Base-by-base conservation (phyloP, 2,797 vertebrate species). In the Moxostoma hubbsi region DNA sequence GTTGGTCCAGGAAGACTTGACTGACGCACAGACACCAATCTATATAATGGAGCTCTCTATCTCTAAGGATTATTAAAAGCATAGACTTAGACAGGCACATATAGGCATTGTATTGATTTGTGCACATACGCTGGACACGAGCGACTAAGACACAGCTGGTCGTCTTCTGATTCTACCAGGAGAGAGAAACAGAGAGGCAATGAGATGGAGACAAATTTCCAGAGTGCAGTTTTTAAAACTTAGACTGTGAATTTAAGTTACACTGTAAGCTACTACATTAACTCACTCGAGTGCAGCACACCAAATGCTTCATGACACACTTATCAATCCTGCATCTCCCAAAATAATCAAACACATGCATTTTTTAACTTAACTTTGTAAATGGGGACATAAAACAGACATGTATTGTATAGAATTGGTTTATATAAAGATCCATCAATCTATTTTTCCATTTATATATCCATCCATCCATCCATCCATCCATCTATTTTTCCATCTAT, bases 221-320 rank as follows among this genome's bases (percentile, higher is more conserved):
- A 63, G 54, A 46, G 43, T 9, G 69, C 45, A n/a, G 63, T 53
- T 53, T 64, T 24, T 57, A 57, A 63, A 49, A 58, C 67, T 55
- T 78, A 73, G 49, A 69, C 49, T 55, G 63, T 46, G 64, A 50
- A 54, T 79, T 82, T 6, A 74, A 13, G 12, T n/a, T 72, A 43
- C 15, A 58, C 69, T 61, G 9, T 54, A 78, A 9, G 16, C n/a
- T 62, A 54, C 57, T n/a, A 24, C 18, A 68, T 82, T 13, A 54
- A 86, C 68, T 79, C 81, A 13, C 63, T 78, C 68, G 66, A 73
- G 57, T 18, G 77, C 67, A 80, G 78, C 71, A 74, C 70, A 63
- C 89, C 88, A 89, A 88, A 89, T 90, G 89, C 54, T 50, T 5
- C 18, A 13, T 81, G 79, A 85, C 8, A 69, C 86, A 65, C 59